phyloP scores from a whole-genome alignment of 2,113 vertebrate species.

The Peromyscus leucopus region DNA sequence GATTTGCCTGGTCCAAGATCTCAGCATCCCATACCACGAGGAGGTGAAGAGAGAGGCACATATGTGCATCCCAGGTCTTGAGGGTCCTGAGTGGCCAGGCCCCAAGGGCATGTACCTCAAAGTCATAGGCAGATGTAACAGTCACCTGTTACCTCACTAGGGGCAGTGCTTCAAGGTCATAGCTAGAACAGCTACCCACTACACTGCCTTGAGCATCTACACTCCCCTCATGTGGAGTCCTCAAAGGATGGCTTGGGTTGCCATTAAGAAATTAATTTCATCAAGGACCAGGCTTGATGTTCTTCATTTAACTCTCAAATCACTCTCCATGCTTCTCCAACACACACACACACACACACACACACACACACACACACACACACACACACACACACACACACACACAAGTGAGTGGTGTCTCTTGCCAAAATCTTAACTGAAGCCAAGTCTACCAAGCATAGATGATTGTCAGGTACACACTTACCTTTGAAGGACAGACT shows the following conservation, averaged over 20 bases:
- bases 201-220: neutral
- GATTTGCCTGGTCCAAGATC: no score
- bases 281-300: neutral
- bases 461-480: neutral
- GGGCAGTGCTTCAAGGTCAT: no score
- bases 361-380: neutral
- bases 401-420: neutral
- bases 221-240: neutral
- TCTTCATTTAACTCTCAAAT: neutral
- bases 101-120: no score
- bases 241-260: neutral
- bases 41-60: no score
- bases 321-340: neutral
- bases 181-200: no score
- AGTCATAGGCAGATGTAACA: no score
- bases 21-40: no score
- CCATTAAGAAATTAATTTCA: neutral
- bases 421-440: neutral
- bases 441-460: neutral
- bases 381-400: slow-evolving; percentile 30
- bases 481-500: slow-evolving; percentile 7
- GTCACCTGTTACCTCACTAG: no score
- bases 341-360: no score
- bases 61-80: no score
- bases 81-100: no score